Conservation (phyloP, 2,888 invertebrate species). For the Gasteruption jaculator region DNA sequence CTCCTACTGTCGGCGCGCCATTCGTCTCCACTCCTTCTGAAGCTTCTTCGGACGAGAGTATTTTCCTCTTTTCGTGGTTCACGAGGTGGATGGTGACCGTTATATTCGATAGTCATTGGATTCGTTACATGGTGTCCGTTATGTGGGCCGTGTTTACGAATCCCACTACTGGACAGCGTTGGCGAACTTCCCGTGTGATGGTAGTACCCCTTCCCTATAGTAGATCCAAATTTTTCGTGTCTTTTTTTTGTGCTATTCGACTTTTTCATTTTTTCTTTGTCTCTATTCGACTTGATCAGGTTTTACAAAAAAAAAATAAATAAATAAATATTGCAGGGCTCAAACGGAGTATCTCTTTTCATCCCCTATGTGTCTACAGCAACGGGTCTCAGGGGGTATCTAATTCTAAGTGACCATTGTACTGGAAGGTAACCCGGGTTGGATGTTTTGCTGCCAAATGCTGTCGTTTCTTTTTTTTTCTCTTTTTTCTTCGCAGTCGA, state of each 20-base stretch:
- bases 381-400: no score
- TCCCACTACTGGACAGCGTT: slow-evolving; percentile 38
- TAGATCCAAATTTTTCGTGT: slow-evolving; percentile 41
- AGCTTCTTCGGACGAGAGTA: slow-evolving; percentile 45
- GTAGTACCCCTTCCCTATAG: slow-evolving; percentile 49
- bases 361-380: no score
- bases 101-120: slow-evolving; percentile 43
- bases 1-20: slow-evolving; percentile 50
- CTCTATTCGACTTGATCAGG: slow-evolving; percentile 7
- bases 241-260: slow-evolving; percentile 9
- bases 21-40: slow-evolving; percentile 46
- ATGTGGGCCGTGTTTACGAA: slow-evolving; percentile 37
- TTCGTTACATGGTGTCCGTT: slow-evolving; percentile 40
- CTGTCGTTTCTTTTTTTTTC: no score
- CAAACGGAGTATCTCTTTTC: neutral
- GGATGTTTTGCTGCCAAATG: no score
- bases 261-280: slow-evolving; percentile 22
- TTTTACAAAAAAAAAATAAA: slow-evolving; percentile 2
- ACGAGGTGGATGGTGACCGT: slow-evolving; percentile 44
- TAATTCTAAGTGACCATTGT: no score
- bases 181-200: slow-evolving; percentile 38
- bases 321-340: slow-evolving; percentile 3
- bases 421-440: no score
- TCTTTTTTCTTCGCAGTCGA: no score
- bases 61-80: slow-evolving; percentile 47